These are phyloP conservation scores for Epizoanthus fatuus DNA, from an alignment of 92 coral and sea anemone species.

Conservation along the genomic window DNA sequence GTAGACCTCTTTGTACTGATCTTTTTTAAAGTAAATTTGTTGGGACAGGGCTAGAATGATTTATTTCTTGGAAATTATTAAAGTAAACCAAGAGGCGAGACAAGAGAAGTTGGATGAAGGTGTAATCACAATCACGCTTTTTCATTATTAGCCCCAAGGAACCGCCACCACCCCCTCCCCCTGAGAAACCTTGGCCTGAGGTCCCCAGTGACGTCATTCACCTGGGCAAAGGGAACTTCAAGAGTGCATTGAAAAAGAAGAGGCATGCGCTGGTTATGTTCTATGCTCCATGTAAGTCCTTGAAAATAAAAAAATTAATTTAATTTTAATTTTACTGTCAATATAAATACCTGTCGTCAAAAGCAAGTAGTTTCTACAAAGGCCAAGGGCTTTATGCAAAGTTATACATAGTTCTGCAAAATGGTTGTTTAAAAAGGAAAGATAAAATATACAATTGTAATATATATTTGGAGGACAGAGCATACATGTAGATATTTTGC, in stretches of 20 bases:
- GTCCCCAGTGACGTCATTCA: slow-evolving; percentile 85
- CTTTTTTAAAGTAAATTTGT: too few species aligned
- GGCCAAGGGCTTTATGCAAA: too few species aligned
- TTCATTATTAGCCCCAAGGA: slow-evolving; percentile 88
- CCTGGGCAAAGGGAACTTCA: slow-evolving; percentile 85
- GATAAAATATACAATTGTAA: background rate
- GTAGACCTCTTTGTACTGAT: too few species aligned
- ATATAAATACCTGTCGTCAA: too few species aligned
- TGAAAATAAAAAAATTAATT: background rate
- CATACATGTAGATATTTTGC: too few species aligned
- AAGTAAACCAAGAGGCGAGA: too few species aligned
- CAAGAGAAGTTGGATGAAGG: background rate
- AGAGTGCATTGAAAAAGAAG: slow-evolving; percentile 92
- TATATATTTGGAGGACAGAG: background rate
- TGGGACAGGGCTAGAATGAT: too few species aligned
- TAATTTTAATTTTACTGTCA: background rate
- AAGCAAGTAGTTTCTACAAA: too few species aligned
- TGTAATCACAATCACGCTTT: background rate
- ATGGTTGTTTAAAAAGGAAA: too few species aligned
- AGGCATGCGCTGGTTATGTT: slow-evolving; percentile 99
- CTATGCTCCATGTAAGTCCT: slow-evolving; percentile 97
- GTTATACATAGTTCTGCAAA: too few species aligned
- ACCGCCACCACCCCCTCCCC: slow-evolving; percentile 98
- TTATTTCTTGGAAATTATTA: too few species aligned
- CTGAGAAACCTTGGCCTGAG: slow-evolving; percentile 97